A percentile compares a stretch with the other conserved stretches of the same genome.
These are phyloP conservation scores for Camelus dromedarius DNA, from an alignment of 2,113 vertebrate genomes.

Conservation along the genomic window DNA sequence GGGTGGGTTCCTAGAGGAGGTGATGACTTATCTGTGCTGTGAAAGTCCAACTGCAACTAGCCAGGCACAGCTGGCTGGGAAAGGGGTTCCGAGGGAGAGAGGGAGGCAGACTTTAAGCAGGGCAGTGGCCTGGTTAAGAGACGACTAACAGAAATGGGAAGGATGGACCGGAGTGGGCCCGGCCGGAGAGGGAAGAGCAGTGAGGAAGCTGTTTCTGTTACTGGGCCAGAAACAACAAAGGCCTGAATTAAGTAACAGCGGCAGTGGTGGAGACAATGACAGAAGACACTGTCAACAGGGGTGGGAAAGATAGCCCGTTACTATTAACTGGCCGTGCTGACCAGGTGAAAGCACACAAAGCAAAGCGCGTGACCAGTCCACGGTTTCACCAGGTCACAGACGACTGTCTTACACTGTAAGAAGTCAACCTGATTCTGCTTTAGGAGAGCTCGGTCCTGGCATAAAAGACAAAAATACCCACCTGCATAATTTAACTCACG, in stretches of 20 bases:
- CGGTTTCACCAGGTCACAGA: background rate
- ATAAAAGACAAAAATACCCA: slow-evolving; percentile 74
- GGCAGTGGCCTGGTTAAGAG: background rate
- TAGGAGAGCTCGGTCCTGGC: background rate
- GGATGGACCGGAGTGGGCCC: too few species aligned
- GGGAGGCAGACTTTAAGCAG: background rate
- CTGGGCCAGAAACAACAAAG: background rate
- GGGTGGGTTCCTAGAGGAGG: background rate
- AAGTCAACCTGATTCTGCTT: background rate
- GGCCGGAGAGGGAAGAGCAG: background rate
- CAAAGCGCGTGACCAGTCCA: background rate
- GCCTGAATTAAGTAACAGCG: background rate
- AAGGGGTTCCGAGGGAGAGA: background rate
- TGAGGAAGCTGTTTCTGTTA: background rate
- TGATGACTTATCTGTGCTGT: background rate
- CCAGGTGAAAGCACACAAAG: background rate
- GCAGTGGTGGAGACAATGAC: background rate
- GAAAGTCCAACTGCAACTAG: background rate
- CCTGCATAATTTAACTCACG: slow-evolving; percentile 76
- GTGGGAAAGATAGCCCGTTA: background rate
- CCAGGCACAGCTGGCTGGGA: background rate
- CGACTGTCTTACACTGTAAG: background rate
- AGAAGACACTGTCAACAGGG: background rate
- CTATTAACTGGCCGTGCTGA: too few species aligned
- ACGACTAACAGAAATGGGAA: background rate